Evolutionary conservation across 2,888 invertebrate species (phyloP), one percentile per base, ranked within the genome.

Genomic region (Boloria euphrosyne): DNA sequence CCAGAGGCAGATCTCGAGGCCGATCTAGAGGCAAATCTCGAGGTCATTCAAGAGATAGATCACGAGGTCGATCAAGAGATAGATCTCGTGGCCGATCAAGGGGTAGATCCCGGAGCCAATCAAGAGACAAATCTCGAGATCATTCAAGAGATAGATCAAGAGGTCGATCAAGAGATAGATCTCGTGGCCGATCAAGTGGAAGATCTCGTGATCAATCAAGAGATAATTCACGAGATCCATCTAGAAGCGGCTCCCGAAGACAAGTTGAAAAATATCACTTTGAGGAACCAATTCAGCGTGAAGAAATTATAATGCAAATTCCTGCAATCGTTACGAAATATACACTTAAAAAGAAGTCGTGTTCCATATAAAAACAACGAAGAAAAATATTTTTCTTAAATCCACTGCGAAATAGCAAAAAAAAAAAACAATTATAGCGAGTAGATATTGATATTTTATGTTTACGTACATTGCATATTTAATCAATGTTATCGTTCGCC

Each of bases 171-270:
- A 62, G 58, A 38, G 65, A 53, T 14, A 63, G 43, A 27, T 71
- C 70, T 10, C 47, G 66, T n/a, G 49, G 44, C 5, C 17, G 57
- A 17, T 51, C 31, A 0, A 68, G 73, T 27, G 61, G 22, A 13
- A 62, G 62, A 17, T 65, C 69, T 49, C 27, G 71, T 16, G 61
- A 57, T 1, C 52, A n/a, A n/a, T 76, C 73, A 13, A 66, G 71
- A 53, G 72, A 58, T 5, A 60, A 31, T n/a, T 75, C 73, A 6
- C 65, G 71, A 62, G 16, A 13, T 4, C 13, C 2, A 5, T 54
- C 38, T n/a, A 75, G 31, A 38, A 38, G 31, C 31, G 10, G 31
- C 7, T 38, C 31, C 31, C 31, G 10, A 38, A 10, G 7, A 10
- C 10, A 38, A 38, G 2, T 2, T 38, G 31, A 38, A 10, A 10